Evolutionary conservation across 2,113 vertebrate species (phyloP), one percentile per base, ranked within the genome.

Genomic region (Macrotus californicus): DNA sequence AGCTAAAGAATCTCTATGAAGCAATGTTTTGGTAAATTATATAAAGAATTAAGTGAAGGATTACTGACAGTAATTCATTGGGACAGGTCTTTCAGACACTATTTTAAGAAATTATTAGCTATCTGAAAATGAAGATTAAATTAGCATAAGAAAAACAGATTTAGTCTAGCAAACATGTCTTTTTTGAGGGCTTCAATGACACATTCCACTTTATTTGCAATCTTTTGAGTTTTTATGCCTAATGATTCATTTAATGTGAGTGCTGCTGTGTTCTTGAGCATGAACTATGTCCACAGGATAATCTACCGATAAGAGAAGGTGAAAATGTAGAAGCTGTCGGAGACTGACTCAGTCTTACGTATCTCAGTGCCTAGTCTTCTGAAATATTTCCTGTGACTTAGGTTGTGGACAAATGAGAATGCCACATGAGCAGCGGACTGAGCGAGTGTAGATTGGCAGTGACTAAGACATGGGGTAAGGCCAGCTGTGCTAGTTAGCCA

Each of bases 1-100:
- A 91, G 85, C 31, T 2, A 29, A 86, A 66, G 92, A 82, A 64
- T 97, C 92, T 98, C 96, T 95, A 98, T 95, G 59, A 39, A 93
- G 73, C 75, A 95, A 89, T 96, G 85, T 87, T 96, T 96, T 75
- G 72, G 36, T 97, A 93, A 96, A 95, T 66, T 84, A 24, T 31
- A 93, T 22, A 39, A 72, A 91, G 96, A 70, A 64, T 19, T 64
- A 95, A 79, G 26, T 43, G 36, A 90, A 92, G 56, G 41, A 84
- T 61, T 94, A 46, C 41, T 94, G 18, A 80, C 36, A 85, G 43
- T 22, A 67, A 64, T 11, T 91, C 46, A 89, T 7, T 61, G 41
- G 48, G 39, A 84, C 95, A 95, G 36, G 88, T 69, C 56, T 90
- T 77, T 56, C 66, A 95, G 82, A 34, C 4, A 70, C 69, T 91